phyloP scores from a whole-genome alignment of 2,113 vertebrate genomes.

The Xyliphius kryptos region DNA sequence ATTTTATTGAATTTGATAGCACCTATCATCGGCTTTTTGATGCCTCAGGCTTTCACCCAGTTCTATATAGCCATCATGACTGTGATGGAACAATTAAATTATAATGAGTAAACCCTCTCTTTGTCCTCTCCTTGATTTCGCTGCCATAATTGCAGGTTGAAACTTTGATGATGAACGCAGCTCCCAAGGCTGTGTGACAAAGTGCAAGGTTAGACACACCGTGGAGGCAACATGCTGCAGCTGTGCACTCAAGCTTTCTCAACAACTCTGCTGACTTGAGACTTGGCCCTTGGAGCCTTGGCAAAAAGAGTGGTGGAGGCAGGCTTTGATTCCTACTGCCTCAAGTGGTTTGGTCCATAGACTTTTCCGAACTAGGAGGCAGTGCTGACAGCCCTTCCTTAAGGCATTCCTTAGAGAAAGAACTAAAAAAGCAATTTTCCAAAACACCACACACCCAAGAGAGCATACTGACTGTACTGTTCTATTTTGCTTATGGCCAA shows the following conservation, averaged over 20 bases:
- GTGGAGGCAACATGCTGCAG: conserved; percentile 32
- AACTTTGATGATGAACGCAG: conserved; percentile 55
- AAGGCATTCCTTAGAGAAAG: conserved; percentile 43
- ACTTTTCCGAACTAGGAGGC: conserved; percentile 37
- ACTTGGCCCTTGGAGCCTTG: conserved; percentile 20
- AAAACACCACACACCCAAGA: conserved; percentile 31
- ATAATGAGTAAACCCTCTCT: not conserved
- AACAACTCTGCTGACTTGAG: conserved; percentile 30
- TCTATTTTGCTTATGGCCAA: conserved; percentile 41
- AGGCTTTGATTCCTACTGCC: conserved; percentile 55
- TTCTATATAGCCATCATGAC: not conserved
- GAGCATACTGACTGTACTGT: conserved; percentile 11
- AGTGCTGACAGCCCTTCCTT: conserved; percentile 51
- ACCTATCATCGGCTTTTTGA: too few species aligned
- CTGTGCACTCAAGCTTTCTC: conserved; percentile 27
- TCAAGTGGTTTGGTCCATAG: conserved; percentile 34
- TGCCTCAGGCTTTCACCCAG: too few species aligned
- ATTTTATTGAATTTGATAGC: too few species aligned
- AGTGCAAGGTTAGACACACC: too few species aligned
- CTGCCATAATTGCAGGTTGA: conserved; percentile 44
- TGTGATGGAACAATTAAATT: conserved; percentile 14
- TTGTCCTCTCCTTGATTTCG: conserved; percentile 1
- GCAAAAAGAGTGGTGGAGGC: conserved; percentile 4
- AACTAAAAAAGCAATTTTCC: conserved; percentile 32
- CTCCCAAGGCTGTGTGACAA: too few species aligned